Base-by-base conservation (phyloP, 2,888 invertebrate genomes). In the Suillia variegata region DNA sequence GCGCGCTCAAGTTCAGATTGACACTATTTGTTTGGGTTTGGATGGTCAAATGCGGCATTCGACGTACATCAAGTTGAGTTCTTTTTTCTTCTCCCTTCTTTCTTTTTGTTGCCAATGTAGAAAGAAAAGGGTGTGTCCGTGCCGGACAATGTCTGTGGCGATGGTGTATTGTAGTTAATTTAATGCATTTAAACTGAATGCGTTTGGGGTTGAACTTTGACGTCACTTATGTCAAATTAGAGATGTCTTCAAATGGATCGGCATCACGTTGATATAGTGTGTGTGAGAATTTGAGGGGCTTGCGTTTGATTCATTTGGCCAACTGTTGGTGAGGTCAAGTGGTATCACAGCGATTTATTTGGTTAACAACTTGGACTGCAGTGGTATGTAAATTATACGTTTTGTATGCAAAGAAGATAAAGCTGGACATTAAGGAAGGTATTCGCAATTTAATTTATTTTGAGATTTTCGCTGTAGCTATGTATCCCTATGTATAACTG, bases 211-310 rank as follows among this genome's bases (percentile, higher is more conserved):
- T 74, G 75, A 76, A 75, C 75, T 76, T 74, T 75, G 73, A 72
- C 75, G 72, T 71, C 75, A 70, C 65, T 75, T 74, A 75, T 73
- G 75, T 76, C 75, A 76, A 75, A 76, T 76, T 76, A 76, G n/a
- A n/a, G n/a, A n/a, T 75, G 75, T 75, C 73, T 75, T 73, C 67
- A 70, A 70, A 69, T 63, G 59, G 57, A 42, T 56, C 55, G 57
- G n/a, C n/a, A n/a, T 45, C 24, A 33, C 13, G 2, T 10, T 55
- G 33, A 34, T 21, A 18, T 45, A 38, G 38, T 13, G n/a, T 26
- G 26, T 26, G 10, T 26, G 26, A n/a, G n/a, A 10, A 5, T 26
- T 26, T 5, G 26, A 6, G 10, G 26, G 26, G 26, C 10, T 26
- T 26, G n/a, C n/a, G n/a, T n/a, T n/a, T n/a, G n/a, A n/a, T 26